Evolutionary conservation across 1,140 invertebrate species (phyloP).

Genomic region (Parapsyche elsis): DNA sequence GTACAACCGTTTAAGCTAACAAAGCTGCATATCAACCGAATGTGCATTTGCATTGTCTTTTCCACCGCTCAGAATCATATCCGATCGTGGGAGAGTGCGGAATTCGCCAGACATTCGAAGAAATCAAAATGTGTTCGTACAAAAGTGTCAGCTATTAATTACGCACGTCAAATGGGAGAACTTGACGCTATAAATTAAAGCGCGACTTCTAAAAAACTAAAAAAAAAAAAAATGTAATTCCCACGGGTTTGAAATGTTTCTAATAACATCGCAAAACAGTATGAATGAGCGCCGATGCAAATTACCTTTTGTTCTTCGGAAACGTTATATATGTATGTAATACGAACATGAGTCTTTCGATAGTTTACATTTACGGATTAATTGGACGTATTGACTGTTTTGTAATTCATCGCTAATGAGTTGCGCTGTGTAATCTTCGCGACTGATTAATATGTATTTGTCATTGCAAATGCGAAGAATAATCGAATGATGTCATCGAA

Average conservation of each 20-base stretch:
- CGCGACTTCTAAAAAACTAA: neutral
- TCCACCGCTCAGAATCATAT: neutral
- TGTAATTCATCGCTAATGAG: too few relatives aligned
- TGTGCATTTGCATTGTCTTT: conserved; percentile 16
- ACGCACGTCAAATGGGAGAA: neutral
- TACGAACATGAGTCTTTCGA: too few relatives aligned
- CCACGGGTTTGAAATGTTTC: neutral
- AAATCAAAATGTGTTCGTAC: neutral
- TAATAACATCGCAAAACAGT: neutral
- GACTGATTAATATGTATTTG: too few relatives aligned
- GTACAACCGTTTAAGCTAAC: neutral
- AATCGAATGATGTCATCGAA: too few relatives aligned
- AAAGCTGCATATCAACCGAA: neutral
- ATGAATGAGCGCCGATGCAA: neutral
- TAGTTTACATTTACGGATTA: too few relatives aligned
- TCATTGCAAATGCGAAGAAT: too few relatives aligned
- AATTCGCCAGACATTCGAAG: neutral
- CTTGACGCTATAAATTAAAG: neutral
- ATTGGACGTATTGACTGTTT: too few relatives aligned
- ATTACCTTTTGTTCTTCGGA: neutral
- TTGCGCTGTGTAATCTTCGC: too few relatives aligned
- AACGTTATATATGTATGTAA: too few relatives aligned
- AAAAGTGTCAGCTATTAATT: conserved; percentile 11
- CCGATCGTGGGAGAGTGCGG: neutral
- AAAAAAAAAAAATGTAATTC: neutral